A percentile compares a stretch with the other conserved stretches of the same genome.
phyloP scores from a whole-genome alignment of 1,140 invertebrate species.

The Hestina assimilis region DNA sequence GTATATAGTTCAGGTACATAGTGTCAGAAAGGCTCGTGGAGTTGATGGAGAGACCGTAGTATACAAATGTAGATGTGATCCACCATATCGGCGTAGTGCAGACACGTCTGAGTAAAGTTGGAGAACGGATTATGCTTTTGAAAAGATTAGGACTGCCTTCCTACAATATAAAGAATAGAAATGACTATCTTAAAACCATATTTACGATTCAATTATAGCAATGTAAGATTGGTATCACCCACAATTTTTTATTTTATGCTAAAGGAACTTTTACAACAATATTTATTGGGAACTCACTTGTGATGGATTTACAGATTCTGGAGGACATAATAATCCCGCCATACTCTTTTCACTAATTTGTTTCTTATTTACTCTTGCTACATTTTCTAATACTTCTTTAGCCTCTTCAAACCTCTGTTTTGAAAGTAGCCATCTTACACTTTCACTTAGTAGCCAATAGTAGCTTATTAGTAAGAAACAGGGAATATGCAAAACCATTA shows the following conservation, averaged over 20 bases:
- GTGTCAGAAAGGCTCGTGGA: slow-evolving; percentile 85
- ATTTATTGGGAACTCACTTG: background rate
- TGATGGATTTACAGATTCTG: background rate
- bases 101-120: slow-evolving; percentile 79
- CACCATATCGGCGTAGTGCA: slow-evolving; percentile 83
- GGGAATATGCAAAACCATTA: slow-evolving; percentile 83
- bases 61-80: slow-evolving; percentile 85
- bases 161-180: slow-evolving; percentile 12
- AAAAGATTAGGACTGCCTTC: slow-evolving; percentile 50
- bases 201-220: too few species aligned
- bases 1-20: slow-evolving; percentile 83
- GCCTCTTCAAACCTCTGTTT: slow-evolving; percentile 83
- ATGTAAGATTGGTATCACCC: too few species aligned
- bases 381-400: slow-evolving; percentile 78
- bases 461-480: slow-evolving; percentile 81
- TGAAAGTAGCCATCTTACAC: slow-evolving; percentile 86
- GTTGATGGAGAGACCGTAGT: slow-evolving; percentile 89
- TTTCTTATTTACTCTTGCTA: slow-evolving; percentile 57
- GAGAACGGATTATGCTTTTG: slow-evolving; percentile 75
- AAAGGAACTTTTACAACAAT: too few species aligned
- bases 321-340: slow-evolving; percentile 7
- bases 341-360: slow-evolving; percentile 23
- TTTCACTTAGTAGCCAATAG: slow-evolving; percentile 81
- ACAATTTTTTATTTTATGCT: too few species aligned
- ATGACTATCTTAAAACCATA: too few species aligned